Evolutionary conservation across 2,888 invertebrate genomes (phyloP).

Genomic region (Drosophila cyrtoloma): DNA sequence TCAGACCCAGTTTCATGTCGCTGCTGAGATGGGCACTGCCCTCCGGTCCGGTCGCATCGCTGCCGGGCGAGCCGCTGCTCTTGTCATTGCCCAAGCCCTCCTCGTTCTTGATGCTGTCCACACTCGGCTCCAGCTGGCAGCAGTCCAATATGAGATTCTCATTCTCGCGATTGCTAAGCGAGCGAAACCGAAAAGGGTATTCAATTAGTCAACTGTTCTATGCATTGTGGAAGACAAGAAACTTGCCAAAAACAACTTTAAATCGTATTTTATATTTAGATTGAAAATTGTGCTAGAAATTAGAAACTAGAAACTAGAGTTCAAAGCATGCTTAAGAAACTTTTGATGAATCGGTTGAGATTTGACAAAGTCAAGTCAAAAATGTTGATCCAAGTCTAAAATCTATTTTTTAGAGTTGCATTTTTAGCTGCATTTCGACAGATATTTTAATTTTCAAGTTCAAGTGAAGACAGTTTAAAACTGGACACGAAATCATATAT

Average conservation of each 20-base stretch:
- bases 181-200: background rate
- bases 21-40: slow-evolving; percentile 79
- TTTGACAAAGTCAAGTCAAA: too few relatives aligned
- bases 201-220: background rate
- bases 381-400: background rate
- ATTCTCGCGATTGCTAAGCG: slow-evolving; percentile 88
- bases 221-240: background rate
- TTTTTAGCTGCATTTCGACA: background rate
- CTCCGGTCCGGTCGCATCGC: slow-evolving; percentile 88
- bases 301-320: too few relatives aligned
- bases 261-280: background rate
- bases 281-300: background rate
- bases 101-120: slow-evolving; percentile 91
- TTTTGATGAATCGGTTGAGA: background rate
- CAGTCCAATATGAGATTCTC: slow-evolving; percentile 97
- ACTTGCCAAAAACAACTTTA: background rate
- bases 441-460: too few relatives aligned
- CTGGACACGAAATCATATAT: too few relatives aligned
- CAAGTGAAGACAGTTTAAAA: too few relatives aligned
- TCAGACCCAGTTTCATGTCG: slow-evolving; percentile 81
- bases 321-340: background rate
- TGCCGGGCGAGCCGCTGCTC: slow-evolving; percentile 95
- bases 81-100: slow-evolving; percentile 89
- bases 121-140: slow-evolving; percentile 95
- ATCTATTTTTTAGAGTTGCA: background rate